phyloP scores from a whole-genome alignment of 1,140 invertebrate species.

The Pachyrhynchus sulphureomaculatus region DNA sequence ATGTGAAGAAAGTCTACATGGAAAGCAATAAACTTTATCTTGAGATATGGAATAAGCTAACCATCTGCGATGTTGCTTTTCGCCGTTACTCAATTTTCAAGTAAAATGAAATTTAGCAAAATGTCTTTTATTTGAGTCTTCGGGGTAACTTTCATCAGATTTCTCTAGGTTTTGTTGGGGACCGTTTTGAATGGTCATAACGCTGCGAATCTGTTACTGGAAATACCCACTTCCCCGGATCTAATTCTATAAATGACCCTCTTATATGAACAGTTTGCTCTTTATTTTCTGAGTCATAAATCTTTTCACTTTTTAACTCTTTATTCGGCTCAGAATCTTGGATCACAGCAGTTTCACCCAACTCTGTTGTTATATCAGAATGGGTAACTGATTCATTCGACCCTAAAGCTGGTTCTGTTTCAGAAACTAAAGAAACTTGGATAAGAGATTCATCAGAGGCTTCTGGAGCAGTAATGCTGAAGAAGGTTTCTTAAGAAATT shows the following conservation, averaged over 20 bases:
- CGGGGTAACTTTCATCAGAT: neutral
- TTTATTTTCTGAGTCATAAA: neutral
- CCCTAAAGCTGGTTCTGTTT: neutral
- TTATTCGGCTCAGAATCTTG: neutral
- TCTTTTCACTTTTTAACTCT: neutral
- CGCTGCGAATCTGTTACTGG: neutral
- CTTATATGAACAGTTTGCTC: neutral
- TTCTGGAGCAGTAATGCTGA: neutral
- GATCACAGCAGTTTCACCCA: neutral
- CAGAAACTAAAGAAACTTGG: neutral
- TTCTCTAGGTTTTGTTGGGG: neutral
- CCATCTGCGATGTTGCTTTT: conserved; percentile 5
- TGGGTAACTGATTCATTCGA: neutral
- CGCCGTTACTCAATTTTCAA: conserved; percentile 3
- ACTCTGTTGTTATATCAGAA: neutral
- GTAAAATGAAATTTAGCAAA: neutral
- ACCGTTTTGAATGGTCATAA: neutral
- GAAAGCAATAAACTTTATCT: conserved; percentile 34
- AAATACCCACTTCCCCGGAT: conserved; percentile 1
- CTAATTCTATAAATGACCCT: neutral
- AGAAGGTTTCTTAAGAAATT: neutral
- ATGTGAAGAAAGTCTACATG: conserved; percentile 40
- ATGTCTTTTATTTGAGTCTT: neutral
- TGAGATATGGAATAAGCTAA: conserved; percentile 1
- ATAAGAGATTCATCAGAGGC: neutral